Conservation (phyloP, 2,888 invertebrate species). For the Tortrix viridana region DNA sequence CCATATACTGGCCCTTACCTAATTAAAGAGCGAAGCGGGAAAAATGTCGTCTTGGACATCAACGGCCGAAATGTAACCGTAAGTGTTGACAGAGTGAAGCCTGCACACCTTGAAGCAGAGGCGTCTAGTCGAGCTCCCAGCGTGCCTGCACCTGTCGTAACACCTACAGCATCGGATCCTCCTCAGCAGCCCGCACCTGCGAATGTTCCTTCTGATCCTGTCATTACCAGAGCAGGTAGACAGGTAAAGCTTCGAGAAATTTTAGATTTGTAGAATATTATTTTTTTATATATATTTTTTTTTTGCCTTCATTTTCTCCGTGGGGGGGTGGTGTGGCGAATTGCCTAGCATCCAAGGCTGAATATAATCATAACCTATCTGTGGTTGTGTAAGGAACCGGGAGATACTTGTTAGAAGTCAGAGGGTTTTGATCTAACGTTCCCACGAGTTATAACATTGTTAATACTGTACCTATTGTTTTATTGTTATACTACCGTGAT, state of each 20-base stretch:
- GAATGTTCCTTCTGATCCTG: not conserved
- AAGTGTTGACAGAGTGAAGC: constrained; percentile 4
- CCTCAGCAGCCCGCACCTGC: not conserved
- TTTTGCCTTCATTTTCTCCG: not conserved
- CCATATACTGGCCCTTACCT: constrained; percentile 36
- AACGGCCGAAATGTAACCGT: constrained; percentile 1
- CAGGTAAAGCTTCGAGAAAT: not conserved
- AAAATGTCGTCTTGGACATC: not conserved
- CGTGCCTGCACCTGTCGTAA: not conserved
- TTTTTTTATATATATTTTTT: constrained; percentile 1
- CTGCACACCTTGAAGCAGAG: constrained; percentile 2
- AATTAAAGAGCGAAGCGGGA: not conserved
- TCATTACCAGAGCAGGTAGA: constrained; percentile 12
- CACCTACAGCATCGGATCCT: not conserved
- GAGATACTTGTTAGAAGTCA: too few relatives aligned
- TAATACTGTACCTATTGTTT: too few relatives aligned
- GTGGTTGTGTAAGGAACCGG: too few relatives aligned
- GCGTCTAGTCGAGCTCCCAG: not conserved
- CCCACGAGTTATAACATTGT: too few relatives aligned
- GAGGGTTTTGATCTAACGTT: too few relatives aligned
- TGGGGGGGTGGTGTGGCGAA: constrained; percentile 3
- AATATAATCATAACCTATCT: not conserved
- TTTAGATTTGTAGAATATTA: not conserved
- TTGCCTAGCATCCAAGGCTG: not conserved
- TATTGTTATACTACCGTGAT: too few relatives aligned